phyloP scores from a whole-genome alignment of 2,888 invertebrate species.

The Meloe dianella region DNA sequence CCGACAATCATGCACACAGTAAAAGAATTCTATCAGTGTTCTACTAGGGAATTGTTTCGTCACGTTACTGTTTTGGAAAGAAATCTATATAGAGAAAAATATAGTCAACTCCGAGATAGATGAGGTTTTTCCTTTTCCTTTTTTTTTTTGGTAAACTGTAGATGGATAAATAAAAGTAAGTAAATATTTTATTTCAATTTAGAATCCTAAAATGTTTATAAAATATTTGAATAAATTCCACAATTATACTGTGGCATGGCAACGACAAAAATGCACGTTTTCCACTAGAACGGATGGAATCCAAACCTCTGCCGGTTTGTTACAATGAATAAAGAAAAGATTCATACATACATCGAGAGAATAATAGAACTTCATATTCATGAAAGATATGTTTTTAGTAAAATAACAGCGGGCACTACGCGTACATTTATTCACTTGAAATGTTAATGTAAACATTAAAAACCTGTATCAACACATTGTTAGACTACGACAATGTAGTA shows the following conservation, averaged over 20 bases:
- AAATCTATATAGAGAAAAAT: too few relatives aligned
- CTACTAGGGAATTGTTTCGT: background rate
- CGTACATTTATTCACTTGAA: background rate
- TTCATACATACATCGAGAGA: background rate
- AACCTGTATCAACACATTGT: background rate
- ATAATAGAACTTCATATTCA: conserved; percentile 8
- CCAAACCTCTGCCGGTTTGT: background rate
- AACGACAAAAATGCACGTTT: background rate
- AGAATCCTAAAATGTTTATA: background rate
- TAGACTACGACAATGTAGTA: background rate
- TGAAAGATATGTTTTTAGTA: background rate
- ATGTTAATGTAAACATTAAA: conserved; percentile 1
- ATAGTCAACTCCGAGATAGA: too few relatives aligned
- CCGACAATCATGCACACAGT: background rate
- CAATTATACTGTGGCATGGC: background rate
- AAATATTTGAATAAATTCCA: background rate
- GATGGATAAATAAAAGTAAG: too few relatives aligned
- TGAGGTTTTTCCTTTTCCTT: too few relatives aligned
- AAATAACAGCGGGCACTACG: background rate
- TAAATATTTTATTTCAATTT: too few relatives aligned
- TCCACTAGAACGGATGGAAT: conserved; percentile 1
- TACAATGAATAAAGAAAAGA: background rate
- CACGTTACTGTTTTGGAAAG: background rate
- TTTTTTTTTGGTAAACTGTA: too few relatives aligned
- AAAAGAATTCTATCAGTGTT: background rate